Conservation (phyloP, 2,888 invertebrate species). For the Stramonita haemastoma region DNA sequence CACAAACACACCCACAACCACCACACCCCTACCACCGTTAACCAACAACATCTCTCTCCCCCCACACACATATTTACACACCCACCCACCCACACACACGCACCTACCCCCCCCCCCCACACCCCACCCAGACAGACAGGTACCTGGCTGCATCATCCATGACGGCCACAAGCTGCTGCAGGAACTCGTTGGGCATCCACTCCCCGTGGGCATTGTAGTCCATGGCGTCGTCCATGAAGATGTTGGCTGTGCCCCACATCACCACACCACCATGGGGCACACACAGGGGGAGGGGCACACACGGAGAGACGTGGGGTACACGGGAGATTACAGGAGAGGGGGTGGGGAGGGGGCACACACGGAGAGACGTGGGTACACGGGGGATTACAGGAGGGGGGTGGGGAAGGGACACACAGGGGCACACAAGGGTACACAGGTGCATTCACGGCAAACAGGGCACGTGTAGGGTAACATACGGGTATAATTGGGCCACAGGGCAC, state of each 20-base stretch:
- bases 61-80: too few relatives aligned
- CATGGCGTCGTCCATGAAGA: slow-evolving; percentile 92
- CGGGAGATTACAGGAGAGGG: not conserved
- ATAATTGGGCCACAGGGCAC: not conserved
- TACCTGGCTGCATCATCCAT: slow-evolving; percentile 71
- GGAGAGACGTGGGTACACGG: not conserved
- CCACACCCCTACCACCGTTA: not conserved
- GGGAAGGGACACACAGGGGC: not conserved
- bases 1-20: not conserved
- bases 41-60: not conserved
- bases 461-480: not conserved
- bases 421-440: not conserved
- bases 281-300: not conserved
- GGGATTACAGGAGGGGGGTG: not conserved
- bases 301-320: not conserved
- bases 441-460: not conserved
- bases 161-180: slow-evolving; percentile 63
- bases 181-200: slow-evolving; percentile 67
- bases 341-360: not conserved
- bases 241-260: slow-evolving; percentile 81
- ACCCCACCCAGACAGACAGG: slow-evolving; percentile 31
- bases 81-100: too few relatives aligned
- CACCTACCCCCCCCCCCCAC: too few relatives aligned
- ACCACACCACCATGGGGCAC: slow-evolving; percentile 3
- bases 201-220: slow-evolving; percentile 79